Conservation (phyloP, 2,888 invertebrate genomes). For the Allacma fusca region DNA sequence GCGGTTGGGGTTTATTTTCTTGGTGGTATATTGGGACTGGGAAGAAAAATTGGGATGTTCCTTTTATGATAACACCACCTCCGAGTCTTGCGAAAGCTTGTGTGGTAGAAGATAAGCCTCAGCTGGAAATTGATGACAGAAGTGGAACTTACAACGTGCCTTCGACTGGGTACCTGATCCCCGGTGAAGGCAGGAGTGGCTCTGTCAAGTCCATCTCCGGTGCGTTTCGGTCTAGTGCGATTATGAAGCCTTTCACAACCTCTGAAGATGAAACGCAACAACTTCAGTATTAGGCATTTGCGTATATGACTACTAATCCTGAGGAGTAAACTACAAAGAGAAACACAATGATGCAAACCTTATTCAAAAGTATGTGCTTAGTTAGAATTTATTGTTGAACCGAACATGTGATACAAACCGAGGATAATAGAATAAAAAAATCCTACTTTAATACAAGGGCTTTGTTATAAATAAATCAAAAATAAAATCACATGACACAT, state of each 20-base stretch:
- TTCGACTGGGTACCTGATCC: not conserved
- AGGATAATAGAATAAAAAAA: not conserved
- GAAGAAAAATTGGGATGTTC: constrained; percentile 81
- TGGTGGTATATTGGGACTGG: constrained; percentile 84
- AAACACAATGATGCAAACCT: not conserved
- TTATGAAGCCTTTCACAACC: too few relatives aligned
- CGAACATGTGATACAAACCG: not conserved
- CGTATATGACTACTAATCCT: too few relatives aligned
- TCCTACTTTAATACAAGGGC: not conserved
- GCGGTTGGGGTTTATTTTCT: constrained; percentile 67
- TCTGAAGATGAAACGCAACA: too few relatives aligned
- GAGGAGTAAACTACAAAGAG: too few relatives aligned
- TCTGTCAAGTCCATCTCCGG: too few relatives aligned
- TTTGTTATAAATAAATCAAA: not conserved
- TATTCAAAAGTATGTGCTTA: not conserved
- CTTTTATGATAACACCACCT: constrained; percentile 71
- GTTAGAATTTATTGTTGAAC: not conserved
- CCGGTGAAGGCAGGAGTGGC: too few relatives aligned
- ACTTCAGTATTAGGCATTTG: too few relatives aligned
- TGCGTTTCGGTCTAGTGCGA: too few relatives aligned
- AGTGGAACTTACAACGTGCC: not conserved
- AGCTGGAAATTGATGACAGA: constrained; percentile 36
- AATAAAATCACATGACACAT: not conserved
- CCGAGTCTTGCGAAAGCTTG: constrained; percentile 37
- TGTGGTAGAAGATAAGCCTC: constrained; percentile 38